phyloP scores from a whole-genome alignment of 1,140 invertebrate genomes.

The Rhynchophorus ferrugineus region DNA sequence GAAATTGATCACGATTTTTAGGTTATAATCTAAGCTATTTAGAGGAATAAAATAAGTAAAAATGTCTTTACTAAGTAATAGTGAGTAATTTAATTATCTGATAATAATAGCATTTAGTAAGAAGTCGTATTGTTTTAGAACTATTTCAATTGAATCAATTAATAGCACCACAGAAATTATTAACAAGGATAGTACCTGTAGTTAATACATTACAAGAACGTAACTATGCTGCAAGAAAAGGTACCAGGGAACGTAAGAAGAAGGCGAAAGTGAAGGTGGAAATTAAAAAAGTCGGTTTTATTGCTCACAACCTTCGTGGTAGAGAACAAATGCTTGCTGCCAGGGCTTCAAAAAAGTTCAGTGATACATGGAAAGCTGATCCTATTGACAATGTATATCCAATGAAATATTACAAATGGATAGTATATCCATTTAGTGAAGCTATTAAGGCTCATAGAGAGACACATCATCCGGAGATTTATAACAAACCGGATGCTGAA shows the following conservation, averaged over 20 bases:
- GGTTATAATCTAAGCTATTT: no score
- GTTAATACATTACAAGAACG: constrained; percentile 9
- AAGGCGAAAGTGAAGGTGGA: constrained; percentile 65
- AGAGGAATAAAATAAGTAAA: no score
- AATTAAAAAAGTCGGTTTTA: constrained; percentile 59
- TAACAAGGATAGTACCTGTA: background rate
- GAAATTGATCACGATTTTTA: no score
- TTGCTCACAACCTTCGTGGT: constrained; percentile 52
- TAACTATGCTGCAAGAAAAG: constrained; percentile 62
- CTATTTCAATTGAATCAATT: constrained; percentile 1
- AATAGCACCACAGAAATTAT: background rate
- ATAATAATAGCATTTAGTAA: background rate
- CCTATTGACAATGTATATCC: constrained; percentile 62
- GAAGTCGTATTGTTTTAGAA: constrained; percentile 1
- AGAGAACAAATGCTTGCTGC: constrained; percentile 19
- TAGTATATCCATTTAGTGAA: constrained; percentile 58
- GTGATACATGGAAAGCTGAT: constrained; percentile 49
- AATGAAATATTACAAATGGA: constrained; percentile 51
- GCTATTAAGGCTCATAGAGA: constrained; percentile 67
- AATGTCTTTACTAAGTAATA: constrained; percentile 6
- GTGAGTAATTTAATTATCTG: background rate
- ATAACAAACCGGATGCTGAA: constrained; percentile 57
- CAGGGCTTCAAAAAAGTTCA: constrained; percentile 37
- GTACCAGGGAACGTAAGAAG: constrained; percentile 61
- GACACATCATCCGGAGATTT: constrained; percentile 68